Evolutionary conservation across 1,140 invertebrate genomes (phyloP).

Genomic region (Drosophila punjabiensis): DNA sequence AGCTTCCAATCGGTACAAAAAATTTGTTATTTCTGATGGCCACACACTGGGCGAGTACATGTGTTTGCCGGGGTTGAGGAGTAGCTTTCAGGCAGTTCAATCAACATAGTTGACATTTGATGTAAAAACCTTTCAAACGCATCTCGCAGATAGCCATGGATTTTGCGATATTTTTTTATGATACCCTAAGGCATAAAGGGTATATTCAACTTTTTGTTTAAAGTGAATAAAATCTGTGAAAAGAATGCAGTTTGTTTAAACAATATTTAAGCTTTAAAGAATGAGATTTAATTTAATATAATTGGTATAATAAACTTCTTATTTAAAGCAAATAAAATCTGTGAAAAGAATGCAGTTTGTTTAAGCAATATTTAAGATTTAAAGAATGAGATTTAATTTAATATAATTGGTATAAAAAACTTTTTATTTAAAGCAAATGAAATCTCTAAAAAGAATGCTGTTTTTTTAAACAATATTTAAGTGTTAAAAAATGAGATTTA

Average conservation of each 20-base stretch:
- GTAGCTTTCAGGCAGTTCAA: conserved; percentile 54
- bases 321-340: too few species aligned
- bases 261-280: too few species aligned
- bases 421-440: neutral
- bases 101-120: conserved; percentile 66
- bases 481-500: neutral
- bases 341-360: too few species aligned
- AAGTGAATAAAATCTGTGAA: too few species aligned
- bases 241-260: too few species aligned
- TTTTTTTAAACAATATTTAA: too few species aligned
- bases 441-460: too few species aligned
- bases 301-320: neutral
- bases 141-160: conserved; percentile 43
- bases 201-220: too few species aligned
- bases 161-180: conserved; percentile 38
- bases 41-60: conserved; percentile 30
- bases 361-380: too few species aligned
- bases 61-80: neutral
- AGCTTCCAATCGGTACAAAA: conserved; percentile 34
- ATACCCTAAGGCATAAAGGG: conserved; percentile 5
- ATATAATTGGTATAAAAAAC: neutral
- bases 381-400: too few species aligned
- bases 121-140: conserved; percentile 59
- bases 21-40: conserved; percentile 40
- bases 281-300: too few species aligned